Percentiles rank a stretch among this genome's conserved stretches.
Conservation (phyloP, 2,888 invertebrate genomes). For the Listrodromus nycthemerus region DNA sequence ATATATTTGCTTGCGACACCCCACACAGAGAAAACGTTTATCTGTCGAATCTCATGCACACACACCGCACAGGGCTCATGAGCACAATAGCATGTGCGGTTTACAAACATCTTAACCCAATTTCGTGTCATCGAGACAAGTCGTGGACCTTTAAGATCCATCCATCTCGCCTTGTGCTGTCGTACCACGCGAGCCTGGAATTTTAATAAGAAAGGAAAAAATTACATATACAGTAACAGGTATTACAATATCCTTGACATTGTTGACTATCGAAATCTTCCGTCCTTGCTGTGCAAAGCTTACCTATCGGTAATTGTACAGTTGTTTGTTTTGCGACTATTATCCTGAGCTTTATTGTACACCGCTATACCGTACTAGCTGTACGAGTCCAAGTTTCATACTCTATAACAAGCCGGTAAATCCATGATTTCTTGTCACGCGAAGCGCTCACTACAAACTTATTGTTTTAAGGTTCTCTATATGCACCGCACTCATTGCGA, state of each 20-base stretch:
- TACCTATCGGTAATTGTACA: conserved; percentile 29
- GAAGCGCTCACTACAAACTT: conserved; percentile 1
- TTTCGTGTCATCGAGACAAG: conserved; percentile 63
- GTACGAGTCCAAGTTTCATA: background rate
- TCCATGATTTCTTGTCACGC: conserved; percentile 25
- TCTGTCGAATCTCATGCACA: conserved; percentile 55
- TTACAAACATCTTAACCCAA: conserved; percentile 54
- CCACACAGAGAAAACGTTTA: conserved; percentile 47
- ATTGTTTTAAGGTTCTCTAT: conserved; percentile 19
- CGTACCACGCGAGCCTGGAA: background rate
- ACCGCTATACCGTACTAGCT: background rate
- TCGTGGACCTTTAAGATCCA: background rate
- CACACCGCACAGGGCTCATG: conserved; percentile 59
- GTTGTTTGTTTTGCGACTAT: conserved; percentile 9
- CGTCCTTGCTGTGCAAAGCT: conserved; percentile 37
- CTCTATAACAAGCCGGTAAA: background rate
- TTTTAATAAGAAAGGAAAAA: background rate
- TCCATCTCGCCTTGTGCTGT: conserved; percentile 4
- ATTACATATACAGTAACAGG: background rate
- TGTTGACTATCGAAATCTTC: conserved; percentile 42
- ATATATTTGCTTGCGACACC: conserved; percentile 49
- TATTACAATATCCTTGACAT: conserved; percentile 6
- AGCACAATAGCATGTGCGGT: conserved; percentile 64
- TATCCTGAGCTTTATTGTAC: background rate
- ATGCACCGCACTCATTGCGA: conserved; percentile 30